A percentile compares a stretch with the other conserved stretches of the same genome.
Conservation (phyloP, 2,113 vertebrate species). For the Misgurnus anguillicaudatus region DNA sequence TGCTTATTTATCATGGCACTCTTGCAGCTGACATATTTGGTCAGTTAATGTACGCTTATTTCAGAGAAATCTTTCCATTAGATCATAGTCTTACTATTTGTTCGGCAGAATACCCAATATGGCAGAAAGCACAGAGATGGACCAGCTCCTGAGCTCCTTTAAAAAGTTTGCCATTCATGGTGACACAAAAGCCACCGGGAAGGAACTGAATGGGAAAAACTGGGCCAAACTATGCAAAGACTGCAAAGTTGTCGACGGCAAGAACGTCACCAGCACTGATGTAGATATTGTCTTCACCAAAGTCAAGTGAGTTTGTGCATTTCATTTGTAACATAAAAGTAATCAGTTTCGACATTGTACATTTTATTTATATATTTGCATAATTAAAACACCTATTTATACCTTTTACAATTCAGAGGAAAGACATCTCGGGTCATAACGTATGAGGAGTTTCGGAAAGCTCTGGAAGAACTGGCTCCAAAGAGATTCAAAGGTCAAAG, state of each 20-base stretch:
- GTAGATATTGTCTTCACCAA: constrained; percentile 97
- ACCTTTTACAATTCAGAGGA: constrained; percentile 67
- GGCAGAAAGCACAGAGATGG: constrained; percentile 80
- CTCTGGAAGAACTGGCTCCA: constrained; percentile 84
- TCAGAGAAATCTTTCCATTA: background rate
- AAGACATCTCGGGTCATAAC: constrained; percentile 90
- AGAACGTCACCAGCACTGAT: constrained; percentile 83
- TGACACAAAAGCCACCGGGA: constrained; percentile 86
- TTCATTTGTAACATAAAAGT: constrained; percentile 6
- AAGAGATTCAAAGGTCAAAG: constrained; percentile 91
- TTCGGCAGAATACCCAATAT: constrained; percentile 69
- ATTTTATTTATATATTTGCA: too few species aligned
- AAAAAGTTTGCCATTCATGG: constrained; percentile 91
- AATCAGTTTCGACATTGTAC: too few species aligned
- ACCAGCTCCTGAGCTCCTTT: constrained; percentile 82
- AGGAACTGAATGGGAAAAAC: constrained; percentile 94
- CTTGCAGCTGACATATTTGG: background rate
- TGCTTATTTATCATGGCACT: background rate
- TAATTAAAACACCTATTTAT: background rate
- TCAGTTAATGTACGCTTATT: background rate
- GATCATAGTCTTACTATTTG: constrained; percentile 1
- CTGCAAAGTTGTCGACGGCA: constrained; percentile 89
- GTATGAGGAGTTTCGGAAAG: constrained; percentile 88
- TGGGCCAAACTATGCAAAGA: constrained; percentile 98
- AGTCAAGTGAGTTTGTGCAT: constrained; percentile 87